phyloP scores from a whole-genome alignment of 2,113 vertebrate genomes.

The Thomomys bottae region DNA sequence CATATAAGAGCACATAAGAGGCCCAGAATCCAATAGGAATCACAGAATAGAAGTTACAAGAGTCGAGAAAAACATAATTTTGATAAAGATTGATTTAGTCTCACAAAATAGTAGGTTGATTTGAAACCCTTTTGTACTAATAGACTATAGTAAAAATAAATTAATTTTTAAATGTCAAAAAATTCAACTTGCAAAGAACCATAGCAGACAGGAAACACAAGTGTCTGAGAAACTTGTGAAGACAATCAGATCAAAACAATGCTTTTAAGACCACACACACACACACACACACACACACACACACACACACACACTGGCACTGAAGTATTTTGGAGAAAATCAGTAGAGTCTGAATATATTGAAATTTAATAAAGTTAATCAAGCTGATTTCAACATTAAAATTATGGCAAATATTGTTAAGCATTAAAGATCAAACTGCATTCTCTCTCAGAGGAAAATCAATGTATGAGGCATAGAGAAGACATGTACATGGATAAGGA shows the following conservation, averaged over 20 bases:
- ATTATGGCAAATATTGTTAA: background rate
- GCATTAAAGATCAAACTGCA: background rate
- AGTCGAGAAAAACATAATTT: background rate
- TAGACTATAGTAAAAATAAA: too few species aligned
- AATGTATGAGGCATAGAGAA: background rate
- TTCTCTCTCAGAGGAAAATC: background rate
- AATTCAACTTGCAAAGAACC: background rate
- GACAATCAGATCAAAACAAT: background rate
- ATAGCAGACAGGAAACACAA: background rate
- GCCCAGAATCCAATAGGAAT: background rate
- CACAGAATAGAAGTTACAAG: background rate
- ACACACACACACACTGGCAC: too few species aligned
- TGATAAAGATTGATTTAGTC: too few species aligned
- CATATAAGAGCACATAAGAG: background rate
- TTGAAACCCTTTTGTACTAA: too few species aligned
- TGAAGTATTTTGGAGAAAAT: too few species aligned
- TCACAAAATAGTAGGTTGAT: too few species aligned
- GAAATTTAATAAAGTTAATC: too few species aligned
- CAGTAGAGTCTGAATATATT: too few species aligned
- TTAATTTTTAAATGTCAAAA: background rate
- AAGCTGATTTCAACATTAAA: too few species aligned
- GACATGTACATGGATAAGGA: background rate
- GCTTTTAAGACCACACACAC: background rate
- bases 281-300: too few species aligned
- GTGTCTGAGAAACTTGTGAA: background rate